Evolutionary conservation across 2,113 vertebrate genomes (phyloP).

Genomic region (Heterocephalus glaber): DNA sequence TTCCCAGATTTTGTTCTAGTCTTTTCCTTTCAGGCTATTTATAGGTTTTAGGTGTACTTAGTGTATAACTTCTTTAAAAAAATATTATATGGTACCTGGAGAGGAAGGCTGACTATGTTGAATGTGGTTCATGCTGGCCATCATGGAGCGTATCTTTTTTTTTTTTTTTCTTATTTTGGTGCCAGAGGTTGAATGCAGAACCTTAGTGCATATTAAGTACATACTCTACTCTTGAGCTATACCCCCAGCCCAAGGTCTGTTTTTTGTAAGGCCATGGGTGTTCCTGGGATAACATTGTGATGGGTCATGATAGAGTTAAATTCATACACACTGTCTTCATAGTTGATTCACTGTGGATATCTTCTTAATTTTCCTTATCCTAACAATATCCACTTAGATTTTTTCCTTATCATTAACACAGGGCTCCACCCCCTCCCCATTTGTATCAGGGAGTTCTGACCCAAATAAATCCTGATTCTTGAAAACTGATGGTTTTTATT

Average conservation of each 20-base stretch:
- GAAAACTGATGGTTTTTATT: background rate
- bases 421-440: rapidly evolving
- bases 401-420: background rate
- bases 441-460: background rate
- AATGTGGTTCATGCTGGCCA: background rate
- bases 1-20: conserved; percentile 15
- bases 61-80: background rate
- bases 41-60: background rate
- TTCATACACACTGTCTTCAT: background rate
- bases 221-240: too few relatives aligned
- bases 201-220: too few relatives aligned
- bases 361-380: background rate
- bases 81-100: background rate
- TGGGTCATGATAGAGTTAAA: background rate
- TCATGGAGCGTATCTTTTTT: background rate
- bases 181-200: too few relatives aligned
- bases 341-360: background rate
- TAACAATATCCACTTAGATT: background rate
- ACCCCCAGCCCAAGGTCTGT: background rate
- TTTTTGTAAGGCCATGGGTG: background rate
- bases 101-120: background rate
- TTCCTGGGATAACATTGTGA: background rate
- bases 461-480: background rate
- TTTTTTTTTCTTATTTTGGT: background rate
- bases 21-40: background rate